These are phyloP conservation scores for Limnephilus marmoratus DNA, from an alignment of 2,888 invertebrate genomes.

Conservation along the genomic window DNA sequence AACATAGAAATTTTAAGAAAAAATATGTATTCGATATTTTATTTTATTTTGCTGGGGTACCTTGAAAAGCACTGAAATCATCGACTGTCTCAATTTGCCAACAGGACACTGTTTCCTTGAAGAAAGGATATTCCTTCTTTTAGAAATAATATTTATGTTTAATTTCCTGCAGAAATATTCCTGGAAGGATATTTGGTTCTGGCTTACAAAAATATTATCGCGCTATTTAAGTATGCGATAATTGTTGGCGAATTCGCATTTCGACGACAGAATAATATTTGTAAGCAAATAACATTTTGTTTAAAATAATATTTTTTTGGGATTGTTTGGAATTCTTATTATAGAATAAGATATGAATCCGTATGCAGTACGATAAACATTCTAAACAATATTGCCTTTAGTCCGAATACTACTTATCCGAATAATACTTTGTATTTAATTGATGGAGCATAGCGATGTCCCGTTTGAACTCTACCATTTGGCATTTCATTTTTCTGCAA, in stretches of 20 bases:
- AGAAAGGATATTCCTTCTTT: constrained; percentile 54
- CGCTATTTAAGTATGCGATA: not conserved
- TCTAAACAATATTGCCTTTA: not conserved
- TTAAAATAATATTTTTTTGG: constrained; percentile 10
- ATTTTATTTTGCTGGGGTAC: not conserved
- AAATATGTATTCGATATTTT: not conserved
- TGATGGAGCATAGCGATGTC: too few species aligned
- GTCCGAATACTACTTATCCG: not conserved
- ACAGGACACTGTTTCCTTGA: constrained; percentile 44
- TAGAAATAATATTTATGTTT: constrained; percentile 62
- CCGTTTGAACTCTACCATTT: too few species aligned
- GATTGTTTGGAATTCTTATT: not conserved
- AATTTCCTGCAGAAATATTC: constrained; percentile 60
- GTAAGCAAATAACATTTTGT: constrained; percentile 38
- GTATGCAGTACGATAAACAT: not conserved
- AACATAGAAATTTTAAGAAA: too few species aligned
- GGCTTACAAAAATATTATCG: constrained; percentile 32
- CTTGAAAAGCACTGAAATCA: constrained; percentile 31
- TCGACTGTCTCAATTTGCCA: constrained; percentile 34
- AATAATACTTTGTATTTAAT: not conserved
- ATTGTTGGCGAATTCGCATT: constrained; percentile 11
- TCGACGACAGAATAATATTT: constrained; percentile 45
- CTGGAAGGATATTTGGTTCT: constrained; percentile 53
- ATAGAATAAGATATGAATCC: not conserved
- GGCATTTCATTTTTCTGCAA: too few species aligned